Conservation (phyloP, 2,888 invertebrate species). For the Ornithoptera priamus region DNA sequence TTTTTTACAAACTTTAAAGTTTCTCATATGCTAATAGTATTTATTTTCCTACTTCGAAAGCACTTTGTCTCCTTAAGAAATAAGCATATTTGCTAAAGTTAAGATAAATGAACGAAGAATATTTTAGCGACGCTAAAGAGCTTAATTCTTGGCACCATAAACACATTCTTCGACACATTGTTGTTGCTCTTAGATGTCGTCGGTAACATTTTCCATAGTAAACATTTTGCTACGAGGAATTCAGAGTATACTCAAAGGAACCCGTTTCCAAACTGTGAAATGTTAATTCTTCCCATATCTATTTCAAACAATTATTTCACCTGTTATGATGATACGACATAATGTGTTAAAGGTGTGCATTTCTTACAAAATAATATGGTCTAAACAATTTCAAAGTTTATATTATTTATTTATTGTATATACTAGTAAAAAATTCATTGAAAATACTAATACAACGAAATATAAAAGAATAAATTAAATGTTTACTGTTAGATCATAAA, state of each 20-base stretch:
- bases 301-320: constrained; percentile 62
- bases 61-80: constrained; percentile 12
- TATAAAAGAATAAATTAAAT: too few relatives aligned
- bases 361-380: too few relatives aligned
- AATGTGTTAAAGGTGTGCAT: too few relatives aligned
- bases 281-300: constrained; percentile 45
- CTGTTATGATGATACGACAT: constrained; percentile 30
- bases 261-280: constrained; percentile 57
- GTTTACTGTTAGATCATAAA: too few relatives aligned
- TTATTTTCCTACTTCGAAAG: background rate
- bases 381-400: too few relatives aligned
- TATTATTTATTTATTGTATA: too few relatives aligned
- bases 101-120: constrained; percentile 28
- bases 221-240: constrained; percentile 68
- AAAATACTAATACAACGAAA: too few relatives aligned
- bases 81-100: constrained; percentile 23
- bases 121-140: constrained; percentile 54
- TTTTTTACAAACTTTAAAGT: background rate
- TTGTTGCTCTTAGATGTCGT: constrained; percentile 65
- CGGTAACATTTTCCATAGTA: constrained; percentile 57
- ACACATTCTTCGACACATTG: constrained; percentile 79
- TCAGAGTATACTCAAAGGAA: constrained; percentile 61
- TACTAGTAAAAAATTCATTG: too few relatives aligned
- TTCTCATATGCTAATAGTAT: background rate
- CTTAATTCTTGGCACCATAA: constrained; percentile 75